phyloP scores from a whole-genome alignment of 64 coral and sea anemone genomes.

The Hydrozoanthus tunicans region DNA sequence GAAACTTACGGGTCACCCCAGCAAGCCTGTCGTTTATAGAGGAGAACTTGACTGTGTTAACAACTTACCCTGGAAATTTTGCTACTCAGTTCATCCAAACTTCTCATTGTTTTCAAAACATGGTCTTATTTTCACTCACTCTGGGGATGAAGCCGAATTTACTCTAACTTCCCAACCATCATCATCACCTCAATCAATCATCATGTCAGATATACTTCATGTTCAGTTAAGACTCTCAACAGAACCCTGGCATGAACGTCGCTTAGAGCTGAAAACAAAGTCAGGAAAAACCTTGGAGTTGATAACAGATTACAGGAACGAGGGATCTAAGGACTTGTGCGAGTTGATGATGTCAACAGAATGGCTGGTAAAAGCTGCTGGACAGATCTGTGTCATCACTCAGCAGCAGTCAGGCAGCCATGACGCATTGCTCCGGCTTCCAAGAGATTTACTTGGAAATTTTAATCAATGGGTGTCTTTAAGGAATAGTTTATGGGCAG shows the following conservation, averaged over 20 bases:
- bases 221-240: constrained; percentile 63
- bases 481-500: constrained; percentile 76
- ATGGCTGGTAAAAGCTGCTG: constrained; percentile 81
- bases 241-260: constrained; percentile 67
- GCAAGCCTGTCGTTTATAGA: neutral
- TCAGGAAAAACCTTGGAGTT: constrained; percentile 51
- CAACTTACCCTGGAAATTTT: constrained; percentile 68
- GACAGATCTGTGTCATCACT: constrained; percentile 65
- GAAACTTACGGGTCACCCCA: constrained; percentile 23
- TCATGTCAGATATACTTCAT: constrained; percentile 40
- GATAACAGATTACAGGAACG: constrained; percentile 36
- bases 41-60: constrained; percentile 74
- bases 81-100: constrained; percentile 48
- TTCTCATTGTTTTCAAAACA: constrained; percentile 69
- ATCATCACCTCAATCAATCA: constrained; percentile 38
- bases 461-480: constrained; percentile 79
- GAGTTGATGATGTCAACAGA: constrained; percentile 84
- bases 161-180: constrained; percentile 35
- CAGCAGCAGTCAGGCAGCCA: constrained; percentile 22
- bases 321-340: constrained; percentile 56
- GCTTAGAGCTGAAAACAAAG: constrained; percentile 61
- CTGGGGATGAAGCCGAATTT: constrained; percentile 10
- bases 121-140: constrained; percentile 33
- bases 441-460: constrained; percentile 61
- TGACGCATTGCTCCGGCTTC: constrained; percentile 56